These are phyloP conservation scores for Achlya flavicornis DNA, from an alignment of 2,888 invertebrate species.

Conservation along the genomic window DNA sequence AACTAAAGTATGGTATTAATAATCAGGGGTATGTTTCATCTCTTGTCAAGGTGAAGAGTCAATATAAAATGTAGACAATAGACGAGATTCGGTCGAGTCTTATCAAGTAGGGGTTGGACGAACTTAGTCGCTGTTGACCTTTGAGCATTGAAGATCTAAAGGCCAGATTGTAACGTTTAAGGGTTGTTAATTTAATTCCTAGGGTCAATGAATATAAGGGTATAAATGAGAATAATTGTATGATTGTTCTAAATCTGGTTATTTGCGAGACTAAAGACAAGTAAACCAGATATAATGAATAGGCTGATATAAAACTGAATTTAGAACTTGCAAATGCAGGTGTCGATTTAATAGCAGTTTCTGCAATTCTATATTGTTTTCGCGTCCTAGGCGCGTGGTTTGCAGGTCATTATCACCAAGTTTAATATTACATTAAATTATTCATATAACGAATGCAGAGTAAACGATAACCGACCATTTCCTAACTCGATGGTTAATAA, in stretches of 20 bases:
- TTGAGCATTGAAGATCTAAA: constrained; percentile 7
- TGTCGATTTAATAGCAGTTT: too few relatives aligned
- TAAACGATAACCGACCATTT: background rate
- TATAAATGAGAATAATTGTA: background rate
- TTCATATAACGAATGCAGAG: constrained; percentile 16
- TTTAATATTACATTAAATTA: background rate
- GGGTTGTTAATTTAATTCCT: background rate
- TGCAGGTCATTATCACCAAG: too few relatives aligned
- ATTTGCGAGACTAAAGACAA: too few relatives aligned
- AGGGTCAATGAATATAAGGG: background rate
- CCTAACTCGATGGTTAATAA: background rate
- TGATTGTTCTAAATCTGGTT: background rate
- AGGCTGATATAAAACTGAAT: too few relatives aligned
- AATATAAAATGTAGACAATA: background rate
- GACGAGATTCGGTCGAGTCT: constrained; percentile 17
- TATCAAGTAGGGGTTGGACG: constrained; percentile 18
- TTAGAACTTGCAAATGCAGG: too few relatives aligned
- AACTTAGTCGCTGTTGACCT: constrained; percentile 23
- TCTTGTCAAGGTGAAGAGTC: background rate
- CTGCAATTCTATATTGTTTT: too few relatives aligned
- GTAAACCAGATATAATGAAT: too few relatives aligned
- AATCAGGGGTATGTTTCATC: constrained; percentile 16
- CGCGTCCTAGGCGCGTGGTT: too few relatives aligned
- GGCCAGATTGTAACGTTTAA: background rate
- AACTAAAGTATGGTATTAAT: too few relatives aligned